A percentile compares a stretch with the other conserved stretches of the same genome.
Conservation (phyloP, 30 jellyfish, hydroid and myxozoan genomes). For the Morbakka virulenta region DNA sequence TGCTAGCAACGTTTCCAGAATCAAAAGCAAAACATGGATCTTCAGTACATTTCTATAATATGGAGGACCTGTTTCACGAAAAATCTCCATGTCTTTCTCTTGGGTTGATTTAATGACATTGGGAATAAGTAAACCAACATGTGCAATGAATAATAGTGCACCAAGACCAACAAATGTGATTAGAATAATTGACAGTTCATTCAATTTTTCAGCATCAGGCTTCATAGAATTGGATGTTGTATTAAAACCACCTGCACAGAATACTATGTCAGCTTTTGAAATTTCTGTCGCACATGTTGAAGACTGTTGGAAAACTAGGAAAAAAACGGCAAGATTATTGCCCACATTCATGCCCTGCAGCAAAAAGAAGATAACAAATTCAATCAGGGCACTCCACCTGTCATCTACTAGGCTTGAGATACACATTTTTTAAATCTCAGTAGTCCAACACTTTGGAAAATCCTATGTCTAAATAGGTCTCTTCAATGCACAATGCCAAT, state of each 20-base stretch:
- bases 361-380: slow-evolving; percentile 64
- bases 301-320: slow-evolving; percentile 36
- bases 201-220: slow-evolving; percentile 51
- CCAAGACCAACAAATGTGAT: slow-evolving; percentile 70
- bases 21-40: slow-evolving; percentile 60
- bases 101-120: slow-evolving; percentile 64
- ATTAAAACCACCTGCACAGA: slow-evolving; percentile 67
- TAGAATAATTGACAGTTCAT: slow-evolving; percentile 37
- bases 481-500: no score
- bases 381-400: slow-evolving; percentile 73
- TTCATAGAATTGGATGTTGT: slow-evolving; percentile 40
- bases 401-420: slow-evolving; percentile 76
- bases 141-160: slow-evolving; percentile 64
- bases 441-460: no score
- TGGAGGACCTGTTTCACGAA: slow-evolving; percentile 59
- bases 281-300: slow-evolving; percentile 30
- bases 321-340: slow-evolving; percentile 77
- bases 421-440: slow-evolving; percentile 86
- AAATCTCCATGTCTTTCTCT: slow-evolving; percentile 69
- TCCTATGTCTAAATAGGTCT: no score
- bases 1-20: slow-evolving; percentile 72
- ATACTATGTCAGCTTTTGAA: slow-evolving; percentile 3
- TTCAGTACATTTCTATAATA: slow-evolving; percentile 70
- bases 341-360: slow-evolving; percentile 85
- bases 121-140: slow-evolving; percentile 64